These are phyloP conservation scores for Strigamia crassipes DNA, from an alignment of 2,888 invertebrate genomes.

Conservation along the genomic window DNA sequence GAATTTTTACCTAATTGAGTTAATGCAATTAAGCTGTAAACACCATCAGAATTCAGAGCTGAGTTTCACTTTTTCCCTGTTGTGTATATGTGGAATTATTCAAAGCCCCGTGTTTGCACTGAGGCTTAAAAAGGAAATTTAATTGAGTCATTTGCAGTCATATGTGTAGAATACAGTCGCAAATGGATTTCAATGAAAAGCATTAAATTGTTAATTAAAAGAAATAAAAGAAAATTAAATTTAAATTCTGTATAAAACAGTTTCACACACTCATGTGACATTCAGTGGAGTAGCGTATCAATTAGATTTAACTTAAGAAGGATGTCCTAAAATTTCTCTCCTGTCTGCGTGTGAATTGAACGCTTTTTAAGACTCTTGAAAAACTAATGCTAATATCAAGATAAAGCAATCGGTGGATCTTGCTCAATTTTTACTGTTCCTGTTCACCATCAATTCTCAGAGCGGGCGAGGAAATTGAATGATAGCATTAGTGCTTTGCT, in stretches of 20 bases:
- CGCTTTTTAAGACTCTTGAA: not conserved
- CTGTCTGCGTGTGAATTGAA: not conserved
- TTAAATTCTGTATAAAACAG: not conserved
- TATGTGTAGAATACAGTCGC: not conserved
- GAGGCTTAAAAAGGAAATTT: conserved; percentile 1
- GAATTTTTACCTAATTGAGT: not conserved
- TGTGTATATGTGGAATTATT: not conserved
- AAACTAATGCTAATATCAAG: not conserved
- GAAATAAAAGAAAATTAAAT: not conserved
- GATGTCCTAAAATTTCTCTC: conserved; percentile 20
- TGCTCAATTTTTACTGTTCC: conserved; percentile 1
- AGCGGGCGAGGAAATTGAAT: conserved; percentile 5
- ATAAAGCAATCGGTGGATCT: not conserved
- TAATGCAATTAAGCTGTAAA: not conserved
- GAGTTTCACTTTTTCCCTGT: not conserved
- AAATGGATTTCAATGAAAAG: not conserved
- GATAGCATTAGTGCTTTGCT: conserved; percentile 17
- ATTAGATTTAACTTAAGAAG: conserved; percentile 19
- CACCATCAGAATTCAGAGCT: not conserved
- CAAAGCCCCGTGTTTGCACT: not conserved
- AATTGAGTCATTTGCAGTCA: not conserved
- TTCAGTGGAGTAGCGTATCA: too few relatives aligned
- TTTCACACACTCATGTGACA: conserved; percentile 7
- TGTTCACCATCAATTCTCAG: not conserved
- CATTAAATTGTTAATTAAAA: not conserved